Base-by-base conservation (phyloP, 1,140 invertebrate genomes). In the Lasioglossum baleicum region DNA sequence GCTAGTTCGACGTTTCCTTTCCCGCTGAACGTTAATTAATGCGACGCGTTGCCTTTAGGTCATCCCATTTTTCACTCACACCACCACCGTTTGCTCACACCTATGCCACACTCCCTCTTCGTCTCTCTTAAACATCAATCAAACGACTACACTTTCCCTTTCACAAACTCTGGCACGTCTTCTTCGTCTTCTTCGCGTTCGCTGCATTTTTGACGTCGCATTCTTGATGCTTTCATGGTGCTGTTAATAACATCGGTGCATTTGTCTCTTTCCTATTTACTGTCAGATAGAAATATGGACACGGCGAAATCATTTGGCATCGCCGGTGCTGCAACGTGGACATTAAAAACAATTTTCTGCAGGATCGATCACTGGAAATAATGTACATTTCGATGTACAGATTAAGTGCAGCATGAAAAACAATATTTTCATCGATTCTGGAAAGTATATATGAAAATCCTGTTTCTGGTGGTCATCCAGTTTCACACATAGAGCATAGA, bases 1-100 rank as follows among this genome's bases (percentile, higher is more conserved):
- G 35, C 56, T 10, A 22, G 15, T 58, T 60, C 35, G 42, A 48
- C 61, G 65, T 60, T 76, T 69, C 60, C 66, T 70, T 63, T 70
- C 66, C 58, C 26, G 71, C 48, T 22, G 17, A 69, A 69, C 40
- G 35, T 42, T 15, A 51, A 76, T 76, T 13, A 40, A 64, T 20
- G 31, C 15, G 61, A 63, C 31, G 31, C 13, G 61, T 26, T 64
- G 31, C 2, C 31, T 63, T 64, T 64, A 64, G 61, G 61, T 64
- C 61, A 64, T 64, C 61, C 61, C 61, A 64, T 64, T 64, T 40
- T 17, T 64, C 31, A 20, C 31, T 40, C 31, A 17, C 17, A 58
- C n/a, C 44, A 1, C 44, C 13, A 35, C 35, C 35, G 35, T 35
- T 5, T 35, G 35, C 35, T 15, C 51, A 15, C 7, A 48, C 13